Percentiles rank a stretch among this genome's conserved stretches.
These are phyloP conservation scores for Coptodon bakossiorum DNA, from an alignment of 2,113 vertebrate species.

Conservation along the genomic window DNA sequence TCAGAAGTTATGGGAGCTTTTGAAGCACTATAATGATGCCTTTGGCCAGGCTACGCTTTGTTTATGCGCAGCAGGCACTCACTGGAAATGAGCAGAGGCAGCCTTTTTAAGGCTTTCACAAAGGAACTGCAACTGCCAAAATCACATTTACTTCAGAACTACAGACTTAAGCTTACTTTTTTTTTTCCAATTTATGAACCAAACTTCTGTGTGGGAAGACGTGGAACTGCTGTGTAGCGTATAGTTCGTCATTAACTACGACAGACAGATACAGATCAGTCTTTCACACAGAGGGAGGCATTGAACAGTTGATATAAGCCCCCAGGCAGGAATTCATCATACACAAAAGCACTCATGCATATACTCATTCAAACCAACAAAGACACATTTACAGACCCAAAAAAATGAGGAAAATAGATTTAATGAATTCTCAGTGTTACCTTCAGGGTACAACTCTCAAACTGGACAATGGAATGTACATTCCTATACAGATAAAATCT, in stretches of 20 bases:
- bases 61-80: constrained; percentile 44
- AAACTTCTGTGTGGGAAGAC: background rate
- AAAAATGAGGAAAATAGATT: constrained; percentile 42
- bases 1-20: constrained; percentile 57
- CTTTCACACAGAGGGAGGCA: background rate
- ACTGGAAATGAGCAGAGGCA: constrained; percentile 48
- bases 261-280: constrained; percentile 16
- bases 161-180: background rate
- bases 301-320: background rate
- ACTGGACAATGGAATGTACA: constrained; percentile 47
- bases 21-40: constrained; percentile 59
- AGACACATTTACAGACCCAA: background rate
- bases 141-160: constrained; percentile 46
- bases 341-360: background rate
- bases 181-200: background rate
- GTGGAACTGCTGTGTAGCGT: background rate
- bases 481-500: constrained; percentile 25
- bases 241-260: background rate
- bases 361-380: background rate
- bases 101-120: constrained; percentile 37
- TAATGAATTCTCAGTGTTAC: constrained; percentile 13
- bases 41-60: constrained; percentile 49
- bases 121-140: constrained; percentile 38
- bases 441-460: background rate
- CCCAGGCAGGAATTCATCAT: background rate